Evolutionary conservation across 2,888 invertebrate species (phyloP), one percentile per base, ranked within the genome.

Genomic region (Patella depressa): DNA sequence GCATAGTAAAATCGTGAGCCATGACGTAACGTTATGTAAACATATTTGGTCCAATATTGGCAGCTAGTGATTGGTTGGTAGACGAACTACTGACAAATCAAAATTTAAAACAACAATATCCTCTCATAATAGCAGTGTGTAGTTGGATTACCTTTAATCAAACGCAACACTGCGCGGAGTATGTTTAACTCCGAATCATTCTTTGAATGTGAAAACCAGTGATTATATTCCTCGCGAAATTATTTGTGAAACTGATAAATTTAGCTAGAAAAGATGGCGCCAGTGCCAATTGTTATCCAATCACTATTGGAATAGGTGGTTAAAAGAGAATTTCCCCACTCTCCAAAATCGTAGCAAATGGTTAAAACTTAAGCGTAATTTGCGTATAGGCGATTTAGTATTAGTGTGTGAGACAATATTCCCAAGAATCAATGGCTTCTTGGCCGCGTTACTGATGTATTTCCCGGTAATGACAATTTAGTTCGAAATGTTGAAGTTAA

Each of bases 371-470:
- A 57, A 57, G 17, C 57, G 57, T 15, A 57, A 57, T 57, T 57
- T 57, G 17, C 3, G 57, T 15, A 57, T 57, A 15, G 17, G 17
- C 57, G 57, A 57, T 57, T 57, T 57, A 7, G 57, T 57, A 34
- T 34, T 34, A 34, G 34, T 34, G 4, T 57, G 14, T 57, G 57
- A 57, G 57, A 57, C n/a, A 57, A 57, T 57, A 0, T 17, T 57
- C n/a, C n/a, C n/a, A n/a, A 57, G 57, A 79, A 77, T 19, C 59
- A 77, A 29, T 80, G 80, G 80, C 75, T 75, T n/a, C 72, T 80
- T n/a, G 80, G 78, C n/a, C 65, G 72, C 15, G 71, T 80, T 11
- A 65, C 24, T 14, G 65, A 65, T 24, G 11, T 24, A 19, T n/a
- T 9, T 59, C 57, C n/a, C 57, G 57, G 57, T 17, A 17, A 14